Conservation (phyloP, 2,888 invertebrate species). For the Drosophila paracracens region DNA sequence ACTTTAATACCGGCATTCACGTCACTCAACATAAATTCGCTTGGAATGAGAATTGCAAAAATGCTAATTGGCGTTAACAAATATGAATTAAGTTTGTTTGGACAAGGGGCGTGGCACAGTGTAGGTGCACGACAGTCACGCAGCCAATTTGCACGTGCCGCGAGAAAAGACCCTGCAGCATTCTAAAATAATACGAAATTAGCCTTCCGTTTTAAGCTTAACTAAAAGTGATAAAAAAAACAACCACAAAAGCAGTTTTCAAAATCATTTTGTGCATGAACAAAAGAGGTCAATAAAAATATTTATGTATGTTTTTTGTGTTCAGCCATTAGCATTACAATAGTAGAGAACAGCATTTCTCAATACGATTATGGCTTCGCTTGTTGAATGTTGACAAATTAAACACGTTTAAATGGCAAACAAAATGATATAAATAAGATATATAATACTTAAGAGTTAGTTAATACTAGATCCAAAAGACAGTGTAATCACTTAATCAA, state of each 20-base stretch:
- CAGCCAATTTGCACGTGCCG: constrained; percentile 67
- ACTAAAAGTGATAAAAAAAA: constrained; percentile 19
- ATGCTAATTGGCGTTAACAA: constrained; percentile 52
- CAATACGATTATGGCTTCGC: not conserved
- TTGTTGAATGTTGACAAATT: not conserved
- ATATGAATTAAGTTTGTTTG: constrained; percentile 2
- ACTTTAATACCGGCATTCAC: constrained; percentile 66
- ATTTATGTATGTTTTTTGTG: constrained; percentile 46
- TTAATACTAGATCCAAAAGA: not conserved
- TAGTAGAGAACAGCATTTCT: not conserved
- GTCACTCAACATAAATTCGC: constrained; percentile 40
- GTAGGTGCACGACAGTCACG: constrained; percentile 57
- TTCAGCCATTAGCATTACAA: constrained; percentile 20
- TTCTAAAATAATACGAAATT: constrained; percentile 49
- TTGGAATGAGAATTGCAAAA: constrained; percentile 43
- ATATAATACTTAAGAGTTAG: not conserved
- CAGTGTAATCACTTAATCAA: not conserved
- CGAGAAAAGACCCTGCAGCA: constrained; percentile 26
- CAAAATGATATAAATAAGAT: not conserved
- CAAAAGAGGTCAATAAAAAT: constrained; percentile 68
- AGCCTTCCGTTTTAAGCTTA: constrained; percentile 69
- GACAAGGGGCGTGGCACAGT: constrained; percentile 3
- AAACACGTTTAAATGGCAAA: not conserved
- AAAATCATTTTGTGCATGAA: constrained; percentile 60
- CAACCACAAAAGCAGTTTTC: not conserved